Evolutionary conservation across 2,113 vertebrate species (phyloP), one percentile per base, ranked within the genome.

Genomic region (Protobothrops flavoviridis): DNA sequence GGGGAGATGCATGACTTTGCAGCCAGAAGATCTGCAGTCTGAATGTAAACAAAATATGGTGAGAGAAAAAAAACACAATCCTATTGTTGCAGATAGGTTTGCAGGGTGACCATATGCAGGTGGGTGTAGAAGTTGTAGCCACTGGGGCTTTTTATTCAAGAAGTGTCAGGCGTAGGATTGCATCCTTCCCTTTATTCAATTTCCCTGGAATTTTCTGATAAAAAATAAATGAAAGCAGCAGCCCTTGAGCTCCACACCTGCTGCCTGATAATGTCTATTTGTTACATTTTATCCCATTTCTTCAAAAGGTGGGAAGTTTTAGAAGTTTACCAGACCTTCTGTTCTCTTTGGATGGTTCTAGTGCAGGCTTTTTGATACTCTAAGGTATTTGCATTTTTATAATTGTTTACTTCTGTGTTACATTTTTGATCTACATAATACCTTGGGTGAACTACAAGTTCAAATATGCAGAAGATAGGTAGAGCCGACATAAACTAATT

Each of bases 1-100:
- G n/a, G n/a, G n/a, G n/a, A n/a, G n/a, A n/a, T n/a, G n/a, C 90
- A 57, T 69, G 85, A 61, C 93, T 96, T 94, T 95, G 88, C 81
- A 95, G 95, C 93, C 93, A 90, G 21, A 29, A 61, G 89, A 55
- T 89, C 26, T 92, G 53, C 91, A 87, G 85, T 0, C 0, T 8
- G 0, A 94, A 96, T 96, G 94, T 96, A 96, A 91, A 81, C 90
- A 81, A 61, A 85, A 94, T 69, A 23, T 1, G 15, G 86, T 33
- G 61, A 23, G 20, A 5, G 90, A 94, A 45, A 69, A 21, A 64
- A n/a, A 17, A 15, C 20, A 33, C 33, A 0, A 24, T 13, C 85
- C 26, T 69, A 33, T 17, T n/a, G 4, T 64, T 56, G 52, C 29
- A 21, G 43, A 15, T 7, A 20, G 2, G 55, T 59, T 61, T 57